Conservation (phyloP, 2,797 vertebrate genomes). For the Tragelaphus eurycerus region DNA sequence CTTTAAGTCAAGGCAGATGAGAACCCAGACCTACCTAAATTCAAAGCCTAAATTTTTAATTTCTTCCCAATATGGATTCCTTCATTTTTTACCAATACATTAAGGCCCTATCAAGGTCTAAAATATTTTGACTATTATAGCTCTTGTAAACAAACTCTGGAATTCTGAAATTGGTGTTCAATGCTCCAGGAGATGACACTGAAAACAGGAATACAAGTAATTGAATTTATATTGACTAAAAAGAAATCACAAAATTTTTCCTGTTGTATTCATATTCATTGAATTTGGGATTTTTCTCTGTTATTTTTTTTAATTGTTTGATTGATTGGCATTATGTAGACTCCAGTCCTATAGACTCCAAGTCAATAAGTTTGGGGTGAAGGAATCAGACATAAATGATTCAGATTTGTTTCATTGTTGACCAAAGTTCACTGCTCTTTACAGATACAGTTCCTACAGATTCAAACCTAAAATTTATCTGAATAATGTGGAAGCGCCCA, state of each 20-base stretch:
- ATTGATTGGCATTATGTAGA: constrained; percentile 37
- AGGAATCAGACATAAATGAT: constrained; percentile 5
- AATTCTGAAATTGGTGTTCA: constrained; percentile 19
- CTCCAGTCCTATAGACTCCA: not conserved
- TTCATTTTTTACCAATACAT: not conserved
- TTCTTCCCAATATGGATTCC: not conserved
- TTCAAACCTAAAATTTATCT: not conserved
- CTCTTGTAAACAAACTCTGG: constrained; percentile 23
- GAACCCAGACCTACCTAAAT: not conserved
- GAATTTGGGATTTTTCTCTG: not conserved
- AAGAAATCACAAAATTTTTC: constrained; percentile 25
- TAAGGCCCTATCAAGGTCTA: not conserved
- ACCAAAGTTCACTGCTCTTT: not conserved
- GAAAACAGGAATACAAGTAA: constrained; percentile 4
- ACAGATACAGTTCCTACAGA: not conserved
- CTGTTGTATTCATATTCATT: not conserved
- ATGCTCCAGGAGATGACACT: not conserved
- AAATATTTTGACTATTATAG: not conserved
- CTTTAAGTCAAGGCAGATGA: not conserved
- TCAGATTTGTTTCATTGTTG: not conserved
- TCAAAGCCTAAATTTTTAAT: not conserved
- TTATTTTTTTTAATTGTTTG: not conserved
- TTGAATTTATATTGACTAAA: constrained; percentile 44
- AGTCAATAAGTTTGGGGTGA: not conserved
- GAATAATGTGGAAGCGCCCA: not conserved